phyloP scores from a whole-genome alignment of 2,797 vertebrate species.

The Lepus townsendii region DNA sequence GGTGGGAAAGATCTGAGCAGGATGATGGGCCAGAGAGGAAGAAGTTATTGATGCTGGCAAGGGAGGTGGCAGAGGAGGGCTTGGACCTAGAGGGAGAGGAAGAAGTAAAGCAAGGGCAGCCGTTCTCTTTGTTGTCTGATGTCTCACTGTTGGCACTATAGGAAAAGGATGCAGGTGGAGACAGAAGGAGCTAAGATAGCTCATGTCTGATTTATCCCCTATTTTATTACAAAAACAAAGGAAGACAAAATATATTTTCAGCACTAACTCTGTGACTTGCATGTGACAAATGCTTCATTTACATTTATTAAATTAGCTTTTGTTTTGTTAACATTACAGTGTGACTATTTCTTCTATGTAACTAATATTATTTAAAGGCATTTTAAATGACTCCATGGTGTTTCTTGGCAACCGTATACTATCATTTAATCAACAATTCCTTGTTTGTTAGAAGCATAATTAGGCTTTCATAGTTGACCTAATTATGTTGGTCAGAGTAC shows the following conservation, averaged over 20 bases:
- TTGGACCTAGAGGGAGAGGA: neutral
- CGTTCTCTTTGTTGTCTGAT: neutral
- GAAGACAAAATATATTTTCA: neutral
- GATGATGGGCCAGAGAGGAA: neutral
- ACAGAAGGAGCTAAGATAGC: neutral
- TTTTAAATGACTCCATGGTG: neutral
- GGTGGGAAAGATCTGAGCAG: neutral
- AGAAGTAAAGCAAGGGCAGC: neutral
- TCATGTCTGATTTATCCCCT: neutral
- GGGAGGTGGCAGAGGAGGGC: neutral
- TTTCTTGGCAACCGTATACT: neutral
- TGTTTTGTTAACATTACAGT: neutral
- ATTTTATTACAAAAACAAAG: neutral
- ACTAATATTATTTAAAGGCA: slow-evolving; percentile 24
- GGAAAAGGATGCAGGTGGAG: neutral
- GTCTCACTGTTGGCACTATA: neutral
- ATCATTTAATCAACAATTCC: slow-evolving; percentile 48
- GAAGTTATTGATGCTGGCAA: neutral
- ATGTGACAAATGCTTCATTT: neutral
- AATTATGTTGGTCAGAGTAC: neutral
- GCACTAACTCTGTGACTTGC: neutral
- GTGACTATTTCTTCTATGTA: neutral
- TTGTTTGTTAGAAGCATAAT: neutral
- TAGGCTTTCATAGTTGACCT: slow-evolving; percentile 1
- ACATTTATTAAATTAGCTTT: neutral